These are phyloP conservation scores for Moxostoma hubbsi DNA, from an alignment of 2,797 vertebrate genomes.

Conservation along the genomic window DNA sequence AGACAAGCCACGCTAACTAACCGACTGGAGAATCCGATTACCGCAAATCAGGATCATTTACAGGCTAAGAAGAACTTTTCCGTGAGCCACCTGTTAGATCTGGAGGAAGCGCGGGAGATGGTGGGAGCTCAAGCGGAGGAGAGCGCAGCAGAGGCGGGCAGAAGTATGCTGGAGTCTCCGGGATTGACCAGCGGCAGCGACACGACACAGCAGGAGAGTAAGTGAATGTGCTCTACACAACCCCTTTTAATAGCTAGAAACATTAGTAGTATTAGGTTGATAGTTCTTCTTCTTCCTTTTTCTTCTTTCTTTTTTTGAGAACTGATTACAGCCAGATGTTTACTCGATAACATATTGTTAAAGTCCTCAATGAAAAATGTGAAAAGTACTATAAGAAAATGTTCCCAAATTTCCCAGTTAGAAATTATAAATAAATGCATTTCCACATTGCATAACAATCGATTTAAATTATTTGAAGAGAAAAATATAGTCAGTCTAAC, in stretches of 20 bases:
- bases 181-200: conserved; percentile 96
- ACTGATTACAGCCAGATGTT: too few species aligned
- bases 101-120: conserved; percentile 95
- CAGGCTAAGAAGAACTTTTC: conserved; percentile 99
- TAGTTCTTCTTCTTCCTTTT: too few species aligned
- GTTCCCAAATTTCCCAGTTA: neutral
- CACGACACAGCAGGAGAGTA: conserved; percentile 96
- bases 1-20: conserved; percentile 84
- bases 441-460: neutral
- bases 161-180: conserved; percentile 93
- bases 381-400: too few species aligned
- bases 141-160: conserved; percentile 87
- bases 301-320: too few species aligned
- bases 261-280: neutral
- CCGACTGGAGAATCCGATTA: conserved; percentile 89
- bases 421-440: neutral
- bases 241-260: neutral
- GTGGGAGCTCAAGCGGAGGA: conserved; percentile 90
- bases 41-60: conserved; percentile 88
- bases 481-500: neutral
- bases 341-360: too few species aligned
- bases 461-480: neutral
- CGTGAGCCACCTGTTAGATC: conserved; percentile 97
- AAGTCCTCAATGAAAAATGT: too few species aligned
- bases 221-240: conserved; percentile 68